These are phyloP conservation scores for Helicoverpa zea DNA, from an alignment of 1,140 invertebrate genomes.

Conservation along the genomic window DNA sequence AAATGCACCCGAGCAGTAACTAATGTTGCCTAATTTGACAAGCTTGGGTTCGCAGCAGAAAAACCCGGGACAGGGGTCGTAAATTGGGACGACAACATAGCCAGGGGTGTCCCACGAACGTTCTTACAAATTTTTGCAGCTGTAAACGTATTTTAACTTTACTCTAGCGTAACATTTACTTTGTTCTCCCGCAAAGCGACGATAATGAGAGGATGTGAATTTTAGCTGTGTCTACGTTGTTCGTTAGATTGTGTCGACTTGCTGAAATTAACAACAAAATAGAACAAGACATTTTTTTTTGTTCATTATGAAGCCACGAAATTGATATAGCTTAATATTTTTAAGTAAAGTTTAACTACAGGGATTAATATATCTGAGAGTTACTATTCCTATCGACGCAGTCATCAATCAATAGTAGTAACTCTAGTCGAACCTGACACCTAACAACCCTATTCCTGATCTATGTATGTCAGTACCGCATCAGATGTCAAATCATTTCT, in stretches of 20 bases:
- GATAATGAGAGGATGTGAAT: slow-evolving; percentile 38
- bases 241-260: slow-evolving; percentile 29
- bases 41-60: slow-evolving; percentile 26
- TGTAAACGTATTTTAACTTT: slow-evolving; percentile 35
- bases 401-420: background rate
- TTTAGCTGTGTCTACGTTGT: slow-evolving; percentile 26
- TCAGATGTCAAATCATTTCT: slow-evolving; percentile 28
- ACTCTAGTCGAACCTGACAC: background rate
- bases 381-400: too few species aligned
- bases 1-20: slow-evolving; percentile 30
- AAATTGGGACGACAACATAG: slow-evolving; percentile 39
- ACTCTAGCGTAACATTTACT: slow-evolving; percentile 37
- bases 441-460: background rate
- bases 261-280: slow-evolving; percentile 6
- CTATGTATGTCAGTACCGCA: slow-evolving; percentile 5
- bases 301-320: background rate
- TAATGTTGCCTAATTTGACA: slow-evolving; percentile 44
- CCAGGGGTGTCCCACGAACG: slow-evolving; percentile 26
- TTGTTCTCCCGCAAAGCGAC: slow-evolving; percentile 29
- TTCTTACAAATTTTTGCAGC: slow-evolving; percentile 35
- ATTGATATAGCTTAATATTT: too few species aligned
- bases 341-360: too few species aligned
- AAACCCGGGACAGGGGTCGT: slow-evolving; percentile 26
- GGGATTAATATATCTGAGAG: too few species aligned
- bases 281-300: slow-evolving; percentile 18